phyloP scores from a whole-genome alignment of 2,113 vertebrate species.

The Orycteropus afer region DNA sequence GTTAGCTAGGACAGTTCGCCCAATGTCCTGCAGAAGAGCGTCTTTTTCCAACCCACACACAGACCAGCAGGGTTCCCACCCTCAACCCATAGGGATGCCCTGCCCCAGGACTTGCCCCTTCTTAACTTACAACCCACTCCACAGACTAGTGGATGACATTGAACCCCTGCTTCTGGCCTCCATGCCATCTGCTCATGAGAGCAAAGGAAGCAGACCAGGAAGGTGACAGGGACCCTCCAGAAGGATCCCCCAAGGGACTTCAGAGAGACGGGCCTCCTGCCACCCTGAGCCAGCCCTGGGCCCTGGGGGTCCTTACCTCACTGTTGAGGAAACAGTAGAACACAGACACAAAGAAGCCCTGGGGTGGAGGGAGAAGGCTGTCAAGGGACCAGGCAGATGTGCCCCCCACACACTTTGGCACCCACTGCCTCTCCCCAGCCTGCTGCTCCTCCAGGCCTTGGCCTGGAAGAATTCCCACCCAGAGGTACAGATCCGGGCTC shows the following conservation, averaged over 20 bases:
- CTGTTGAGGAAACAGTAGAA: conserved; percentile 97
- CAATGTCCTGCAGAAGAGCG: background rate
- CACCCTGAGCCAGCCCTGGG: background rate
- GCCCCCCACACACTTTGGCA: too few relatives aligned
- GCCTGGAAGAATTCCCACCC: background rate
- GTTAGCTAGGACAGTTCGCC: background rate
- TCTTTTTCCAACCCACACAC: background rate
- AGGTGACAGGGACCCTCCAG: background rate
- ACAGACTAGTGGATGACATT: background rate
- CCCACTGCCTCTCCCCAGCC: background rate
- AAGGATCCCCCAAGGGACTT: background rate
- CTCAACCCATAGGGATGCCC: background rate
- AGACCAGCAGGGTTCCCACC: background rate
- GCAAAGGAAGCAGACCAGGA: background rate
- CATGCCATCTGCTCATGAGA: background rate
- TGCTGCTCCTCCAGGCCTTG: background rate
- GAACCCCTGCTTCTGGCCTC: background rate
- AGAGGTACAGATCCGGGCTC: background rate
- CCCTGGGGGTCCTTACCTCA: conserved; percentile 87
- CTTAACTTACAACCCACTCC: background rate
- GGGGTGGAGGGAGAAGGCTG: conserved; percentile 59
- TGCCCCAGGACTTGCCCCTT: background rate
- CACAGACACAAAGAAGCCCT: conserved; percentile 96
- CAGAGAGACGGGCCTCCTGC: background rate
- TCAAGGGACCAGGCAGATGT: background rate